Conservation (phyloP, 2,113 vertebrate genomes). For the Periophthalmus modestus region DNA sequence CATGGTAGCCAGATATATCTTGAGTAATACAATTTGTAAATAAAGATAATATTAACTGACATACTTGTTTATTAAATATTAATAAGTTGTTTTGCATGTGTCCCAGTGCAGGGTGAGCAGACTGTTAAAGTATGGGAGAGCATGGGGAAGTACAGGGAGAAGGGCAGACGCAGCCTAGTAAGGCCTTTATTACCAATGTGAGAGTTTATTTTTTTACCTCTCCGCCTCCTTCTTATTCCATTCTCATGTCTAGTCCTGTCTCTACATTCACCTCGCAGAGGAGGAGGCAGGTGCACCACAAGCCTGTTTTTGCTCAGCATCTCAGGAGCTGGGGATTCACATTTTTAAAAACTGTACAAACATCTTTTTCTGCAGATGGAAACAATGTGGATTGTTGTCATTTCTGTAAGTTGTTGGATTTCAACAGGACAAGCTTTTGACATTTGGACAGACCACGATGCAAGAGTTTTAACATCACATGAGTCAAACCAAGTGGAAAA, state of each 20-base stretch:
- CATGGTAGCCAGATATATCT: background rate
- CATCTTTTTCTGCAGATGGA: conserved; percentile 28
- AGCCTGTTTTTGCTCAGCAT: background rate
- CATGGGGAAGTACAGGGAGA: conserved; percentile 27
- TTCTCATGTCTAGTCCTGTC: conserved; percentile 30
- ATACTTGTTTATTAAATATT: too few species aligned
- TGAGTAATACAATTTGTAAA: background rate
- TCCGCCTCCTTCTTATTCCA: conserved; percentile 40
- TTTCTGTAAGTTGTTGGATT: conserved; percentile 33
- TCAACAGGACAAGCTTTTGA: conserved; percentile 21
- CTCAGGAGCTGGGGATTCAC: conserved; percentile 13
- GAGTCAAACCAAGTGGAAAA: conserved; percentile 16
- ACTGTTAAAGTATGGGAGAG: conserved; percentile 17
- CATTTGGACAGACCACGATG: background rate
- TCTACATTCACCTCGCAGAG: conserved; percentile 18
- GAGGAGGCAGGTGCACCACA: conserved; percentile 6
- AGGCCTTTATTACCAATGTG: conserved; percentile 62
- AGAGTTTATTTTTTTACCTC: conserved; percentile 56
- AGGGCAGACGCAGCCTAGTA: conserved; percentile 48
- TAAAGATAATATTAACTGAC: background rate
- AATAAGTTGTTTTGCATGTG: background rate
- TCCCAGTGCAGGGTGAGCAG: conserved; percentile 36
- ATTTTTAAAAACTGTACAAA: background rate
- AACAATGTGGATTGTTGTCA: conserved; percentile 25
- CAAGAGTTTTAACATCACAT: conserved; percentile 1